A percentile compares a stretch with the other conserved stretches of the same genome.
These are phyloP conservation scores for Lagenorhynchus albirostris DNA, from an alignment of 2,113 vertebrate genomes.

Conservation along the genomic window DNA sequence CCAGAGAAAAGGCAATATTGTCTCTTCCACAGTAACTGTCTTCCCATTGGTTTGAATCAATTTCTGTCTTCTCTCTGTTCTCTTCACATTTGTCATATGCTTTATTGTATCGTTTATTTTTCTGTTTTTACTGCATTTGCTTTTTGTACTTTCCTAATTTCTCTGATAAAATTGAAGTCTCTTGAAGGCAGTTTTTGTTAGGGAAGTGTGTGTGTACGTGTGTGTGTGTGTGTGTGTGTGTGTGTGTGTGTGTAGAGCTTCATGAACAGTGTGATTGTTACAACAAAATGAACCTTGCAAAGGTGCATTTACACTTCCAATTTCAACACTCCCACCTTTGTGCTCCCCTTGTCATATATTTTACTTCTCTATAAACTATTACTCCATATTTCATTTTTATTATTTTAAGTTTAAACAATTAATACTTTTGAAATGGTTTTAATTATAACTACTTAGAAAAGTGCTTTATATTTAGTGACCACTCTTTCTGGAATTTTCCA, in stretches of 20 bases:
- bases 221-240: neutral
- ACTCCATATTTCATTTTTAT: neutral
- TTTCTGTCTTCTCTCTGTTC: neutral
- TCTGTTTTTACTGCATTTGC: neutral
- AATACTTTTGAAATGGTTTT: neutral
- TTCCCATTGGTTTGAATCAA: neutral
- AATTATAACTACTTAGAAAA: neutral
- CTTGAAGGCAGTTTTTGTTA: neutral
- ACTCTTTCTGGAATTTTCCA: neutral
- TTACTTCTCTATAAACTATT: neutral
- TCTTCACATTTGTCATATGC: neutral
- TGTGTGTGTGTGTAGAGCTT: neutral
- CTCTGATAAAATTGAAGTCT: neutral
- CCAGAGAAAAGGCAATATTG: neutral
- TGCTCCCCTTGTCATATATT: neutral
- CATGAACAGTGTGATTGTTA: neutral
- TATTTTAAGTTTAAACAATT: neutral
- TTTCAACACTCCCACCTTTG: neutral
- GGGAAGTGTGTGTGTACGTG: no score
- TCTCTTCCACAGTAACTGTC: neutral
- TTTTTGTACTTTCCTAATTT: neutral
- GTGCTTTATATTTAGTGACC: neutral
- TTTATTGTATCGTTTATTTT: neutral
- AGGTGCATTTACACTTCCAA: neutral
- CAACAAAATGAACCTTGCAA: neutral